Conservation (phyloP, 2,888 invertebrate genomes). For the Scaptomyza reducta region DNA sequence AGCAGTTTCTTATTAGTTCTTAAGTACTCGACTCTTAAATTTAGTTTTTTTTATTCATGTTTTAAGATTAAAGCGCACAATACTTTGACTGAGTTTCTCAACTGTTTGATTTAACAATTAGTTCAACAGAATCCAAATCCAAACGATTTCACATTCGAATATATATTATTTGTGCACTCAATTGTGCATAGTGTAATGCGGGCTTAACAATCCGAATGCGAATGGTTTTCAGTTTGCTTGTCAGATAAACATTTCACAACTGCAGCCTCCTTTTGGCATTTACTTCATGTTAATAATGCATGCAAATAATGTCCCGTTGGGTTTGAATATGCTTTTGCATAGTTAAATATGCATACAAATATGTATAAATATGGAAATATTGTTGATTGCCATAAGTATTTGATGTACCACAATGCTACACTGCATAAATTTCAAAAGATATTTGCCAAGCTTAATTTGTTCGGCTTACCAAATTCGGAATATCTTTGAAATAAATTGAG, state of each 20-base stretch:
- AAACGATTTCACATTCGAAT: neutral
- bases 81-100: conserved; percentile 10
- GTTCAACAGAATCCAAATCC: neutral
- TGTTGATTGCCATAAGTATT: conserved; percentile 26
- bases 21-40: conserved; percentile 10
- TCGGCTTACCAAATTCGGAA: neutral
- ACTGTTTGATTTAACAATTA: no score
- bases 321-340: neutral
- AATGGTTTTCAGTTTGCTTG: conserved; percentile 7
- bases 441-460: conserved; percentile 14
- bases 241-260: conserved; percentile 22
- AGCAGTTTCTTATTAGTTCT: conserved; percentile 23
- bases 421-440: conserved; percentile 7
- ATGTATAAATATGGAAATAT: conserved; percentile 33
- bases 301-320: neutral
- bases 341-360: conserved; percentile 26
- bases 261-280: conserved; percentile 4
- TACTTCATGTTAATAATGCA: conserved; percentile 23
- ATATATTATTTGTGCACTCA: neutral
- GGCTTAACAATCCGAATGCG: conserved; percentile 12
- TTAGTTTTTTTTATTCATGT: no score
- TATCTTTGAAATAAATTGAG: neutral
- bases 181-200: conserved; percentile 21
- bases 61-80: conserved; percentile 30
- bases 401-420: conserved; percentile 12